Evolutionary conservation across 2,797 vertebrate species (phyloP).

Genomic region (Notolabrus celidotus): DNA sequence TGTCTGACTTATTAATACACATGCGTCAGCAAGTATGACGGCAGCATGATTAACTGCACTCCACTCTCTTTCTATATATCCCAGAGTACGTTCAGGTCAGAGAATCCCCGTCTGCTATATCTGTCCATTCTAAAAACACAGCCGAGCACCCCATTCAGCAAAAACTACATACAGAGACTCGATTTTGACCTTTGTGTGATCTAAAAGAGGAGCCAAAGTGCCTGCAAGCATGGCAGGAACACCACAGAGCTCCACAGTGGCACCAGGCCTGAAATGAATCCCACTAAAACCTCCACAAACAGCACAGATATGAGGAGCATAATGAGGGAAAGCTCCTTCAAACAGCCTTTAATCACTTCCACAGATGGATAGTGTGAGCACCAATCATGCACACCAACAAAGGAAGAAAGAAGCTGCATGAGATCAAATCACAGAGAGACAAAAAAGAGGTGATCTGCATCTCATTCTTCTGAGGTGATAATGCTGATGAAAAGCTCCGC

Average conservation of each 20-base stretch:
- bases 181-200: constrained; percentile 1
- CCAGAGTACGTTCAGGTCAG: constrained; percentile 26
- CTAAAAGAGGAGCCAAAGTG: constrained; percentile 1
- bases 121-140: constrained; percentile 24
- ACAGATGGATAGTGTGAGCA: constrained; percentile 4
- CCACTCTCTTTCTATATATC: constrained; percentile 29
- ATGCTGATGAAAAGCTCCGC: neutral
- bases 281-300: constrained; percentile 10
- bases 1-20: constrained; percentile 65
- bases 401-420: constrained; percentile 18
- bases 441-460: constrained; percentile 20
- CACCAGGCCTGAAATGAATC: neutral
- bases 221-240: constrained; percentile 3
- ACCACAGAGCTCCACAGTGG: neutral
- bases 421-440: constrained; percentile 41
- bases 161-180: neutral
- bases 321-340: constrained; percentile 14
- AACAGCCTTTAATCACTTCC: constrained; percentile 33
- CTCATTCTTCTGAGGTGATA: constrained; percentile 1
- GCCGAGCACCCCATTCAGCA: constrained; percentile 1
- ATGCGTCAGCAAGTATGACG: constrained; percentile 59
- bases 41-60: constrained; percentile 44
- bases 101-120: constrained; percentile 31
- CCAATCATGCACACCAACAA: constrained; percentile 13
- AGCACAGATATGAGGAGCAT: neutral